These are phyloP conservation scores for Leptura quadrifasciata DNA, from an alignment of 2,888 invertebrate genomes.

Conservation along the genomic window DNA sequence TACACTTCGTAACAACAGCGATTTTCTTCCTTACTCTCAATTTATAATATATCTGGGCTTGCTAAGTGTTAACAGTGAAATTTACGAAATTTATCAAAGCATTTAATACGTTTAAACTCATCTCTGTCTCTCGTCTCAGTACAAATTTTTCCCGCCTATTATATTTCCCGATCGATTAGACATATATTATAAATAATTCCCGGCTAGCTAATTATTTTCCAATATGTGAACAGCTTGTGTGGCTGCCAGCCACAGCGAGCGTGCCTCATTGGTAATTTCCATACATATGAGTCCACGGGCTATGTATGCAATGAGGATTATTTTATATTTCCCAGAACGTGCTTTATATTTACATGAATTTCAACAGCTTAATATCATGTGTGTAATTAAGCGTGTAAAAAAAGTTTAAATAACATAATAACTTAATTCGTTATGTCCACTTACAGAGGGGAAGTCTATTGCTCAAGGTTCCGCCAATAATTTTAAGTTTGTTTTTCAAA, in stretches of 20 bases:
- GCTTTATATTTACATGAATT: not conserved
- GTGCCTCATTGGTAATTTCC: conserved; percentile 2
- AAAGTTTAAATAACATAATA: too few relatives aligned
- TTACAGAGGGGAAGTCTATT: too few relatives aligned
- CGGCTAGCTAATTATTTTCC: not conserved
- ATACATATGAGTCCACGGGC: conserved; percentile 7
- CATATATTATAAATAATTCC: conserved; percentile 2
- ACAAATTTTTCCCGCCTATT: not conserved
- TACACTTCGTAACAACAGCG: too few relatives aligned
- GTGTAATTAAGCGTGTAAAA: not conserved
- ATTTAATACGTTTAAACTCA: not conserved
- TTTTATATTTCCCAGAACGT: not conserved
- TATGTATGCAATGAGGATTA: not conserved
- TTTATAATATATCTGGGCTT: too few relatives aligned
- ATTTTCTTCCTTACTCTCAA: too few relatives aligned
- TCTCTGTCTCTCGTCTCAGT: too few relatives aligned
- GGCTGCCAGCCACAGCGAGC: not conserved
- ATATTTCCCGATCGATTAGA: conserved; percentile 7
- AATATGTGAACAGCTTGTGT: conserved; percentile 7
- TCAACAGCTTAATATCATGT: not conserved
- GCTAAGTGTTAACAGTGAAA: too few relatives aligned
- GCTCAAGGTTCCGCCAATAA: too few relatives aligned
- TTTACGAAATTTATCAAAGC: not conserved
- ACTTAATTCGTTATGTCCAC: too few relatives aligned
- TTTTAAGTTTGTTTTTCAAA: too few relatives aligned